Percentiles rank a stretch among this genome's conserved stretches.
phyloP scores from a whole-genome alignment of 2,113 vertebrate genomes.

The Passerina amoena region DNA sequence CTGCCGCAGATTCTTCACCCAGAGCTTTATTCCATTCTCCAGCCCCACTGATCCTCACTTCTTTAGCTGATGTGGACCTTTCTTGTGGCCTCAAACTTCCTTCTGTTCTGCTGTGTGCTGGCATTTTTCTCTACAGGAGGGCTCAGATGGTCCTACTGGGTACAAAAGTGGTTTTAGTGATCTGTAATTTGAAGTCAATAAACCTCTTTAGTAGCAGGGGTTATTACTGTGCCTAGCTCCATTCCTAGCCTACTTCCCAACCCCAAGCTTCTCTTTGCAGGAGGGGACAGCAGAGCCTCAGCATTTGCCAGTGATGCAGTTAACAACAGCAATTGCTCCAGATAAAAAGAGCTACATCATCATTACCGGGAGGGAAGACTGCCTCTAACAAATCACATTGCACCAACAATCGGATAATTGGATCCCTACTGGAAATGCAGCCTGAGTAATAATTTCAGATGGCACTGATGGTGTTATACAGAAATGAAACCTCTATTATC shows the following conservation, averaged over 20 bases:
- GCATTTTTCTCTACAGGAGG: background rate
- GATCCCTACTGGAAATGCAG: slow-evolving; percentile 36
- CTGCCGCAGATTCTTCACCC: fast-evolving
- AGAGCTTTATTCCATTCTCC: background rate
- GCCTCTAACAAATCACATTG: slow-evolving; percentile 12
- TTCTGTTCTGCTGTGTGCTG: background rate
- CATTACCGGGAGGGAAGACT: slow-evolving; percentile 4
- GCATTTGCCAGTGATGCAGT: background rate
- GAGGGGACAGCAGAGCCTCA: background rate
- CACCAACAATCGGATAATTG: background rate
- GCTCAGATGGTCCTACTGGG: background rate
- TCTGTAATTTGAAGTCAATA: slow-evolving; percentile 25
- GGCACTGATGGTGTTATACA: background rate
- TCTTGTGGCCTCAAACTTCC: background rate
- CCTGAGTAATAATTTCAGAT: slow-evolving; percentile 19
- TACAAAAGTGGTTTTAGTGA: slow-evolving; percentile 1
- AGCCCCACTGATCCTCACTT: fast-evolving
- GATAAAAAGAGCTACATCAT: slow-evolving; percentile 33
- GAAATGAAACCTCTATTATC: slow-evolving; percentile 3
- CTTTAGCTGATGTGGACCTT: background rate
- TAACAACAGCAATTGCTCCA: slow-evolving; percentile 24
- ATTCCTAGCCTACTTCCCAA: background rate
- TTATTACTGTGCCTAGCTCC: background rate
- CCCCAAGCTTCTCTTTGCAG: background rate
- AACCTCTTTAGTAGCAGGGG: background rate